Evolutionary conservation across 2,888 invertebrate species (phyloP).

Genomic region (Ormyrus labotus): DNA sequence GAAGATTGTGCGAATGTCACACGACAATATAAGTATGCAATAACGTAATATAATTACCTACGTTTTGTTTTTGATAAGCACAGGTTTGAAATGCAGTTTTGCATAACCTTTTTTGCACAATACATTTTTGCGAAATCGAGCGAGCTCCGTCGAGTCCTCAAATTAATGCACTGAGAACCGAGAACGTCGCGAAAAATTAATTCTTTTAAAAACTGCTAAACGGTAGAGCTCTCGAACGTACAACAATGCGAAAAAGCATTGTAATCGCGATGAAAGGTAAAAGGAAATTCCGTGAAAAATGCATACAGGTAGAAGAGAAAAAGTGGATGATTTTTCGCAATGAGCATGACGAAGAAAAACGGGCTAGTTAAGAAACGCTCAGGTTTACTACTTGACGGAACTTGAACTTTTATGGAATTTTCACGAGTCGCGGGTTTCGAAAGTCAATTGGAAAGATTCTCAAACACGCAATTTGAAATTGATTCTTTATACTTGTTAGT

Average conservation of each 20-base stretch:
- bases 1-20: not conserved
- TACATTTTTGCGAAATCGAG: not conserved
- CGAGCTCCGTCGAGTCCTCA: not conserved
- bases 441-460: constrained; percentile 28
- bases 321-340: constrained; percentile 44
- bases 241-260: constrained; percentile 1
- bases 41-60: not conserved
- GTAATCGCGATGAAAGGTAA: not conserved
- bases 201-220: constrained; percentile 1
- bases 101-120: not conserved
- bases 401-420: constrained; percentile 49
- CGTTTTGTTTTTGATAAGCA: not conserved
- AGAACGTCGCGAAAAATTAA: not conserved
- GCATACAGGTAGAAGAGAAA: not conserved
- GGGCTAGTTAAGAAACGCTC: constrained; percentile 2
- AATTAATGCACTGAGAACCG: not conserved
- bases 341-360: constrained; percentile 17
- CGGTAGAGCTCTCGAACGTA: not conserved
- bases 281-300: constrained; percentile 8
- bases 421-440: constrained; percentile 48
- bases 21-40: not conserved
- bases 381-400: constrained; percentile 23
- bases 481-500: not conserved
- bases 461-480: constrained; percentile 7
- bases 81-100: constrained; percentile 1